Base-by-base conservation (phyloP, 2,888 invertebrate species). In the Athrips mouffetella region DNA sequence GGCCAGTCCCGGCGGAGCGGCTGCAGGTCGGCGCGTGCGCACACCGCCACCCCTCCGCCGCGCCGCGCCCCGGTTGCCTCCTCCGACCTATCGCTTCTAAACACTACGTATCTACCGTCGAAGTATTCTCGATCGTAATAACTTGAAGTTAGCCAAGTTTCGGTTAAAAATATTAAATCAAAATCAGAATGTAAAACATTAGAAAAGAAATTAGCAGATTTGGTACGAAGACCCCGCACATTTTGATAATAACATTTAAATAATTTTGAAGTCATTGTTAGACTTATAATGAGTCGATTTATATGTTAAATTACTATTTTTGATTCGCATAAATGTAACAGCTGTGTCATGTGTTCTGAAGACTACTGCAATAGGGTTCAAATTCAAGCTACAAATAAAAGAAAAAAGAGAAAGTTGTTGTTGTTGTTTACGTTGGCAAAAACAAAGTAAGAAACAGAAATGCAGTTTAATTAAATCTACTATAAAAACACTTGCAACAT, bases 1-100 rank as follows among this genome's bases (percentile, higher is more conserved):
- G 39, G 39, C 39, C 39, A 39, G 23, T 21, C 23, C 4, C 39
- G 39, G 21, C 18, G 39, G 7, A n/a, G 20, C 39, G 39, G 39
- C 39, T n/a, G 39, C n/a, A 2, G 21, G 10, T 39, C 39, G 21
- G 10, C 7, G 21, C 39, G 39, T 11, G 21, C 39, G 3, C 21
- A 20, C 21, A 39, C 39, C 6, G 16, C n/a, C 21, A 21, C 39
- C 23, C 39, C 39, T 2, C 39, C 39, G 11, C 39, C 31, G 6
- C 4, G 31, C 31, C n/a, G 3, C 31, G 31, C 31, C n/a, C 31
- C 31, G 11, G 6, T 31, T 3, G 4, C 31, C 3, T 4, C 6
- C 4, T 5, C n/a, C 3, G 31, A n/a, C 11, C 31, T 4, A 10
- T 31, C 31, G n/a, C 31, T 7, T 3, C 31, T 5, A 11, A 31